A percentile compares a stretch with the other conserved stretches of the same genome.
These are phyloP conservation scores for Trochalopteron elliotii DNA, from an alignment of 2,113 vertebrate genomes.

Conservation along the genomic window DNA sequence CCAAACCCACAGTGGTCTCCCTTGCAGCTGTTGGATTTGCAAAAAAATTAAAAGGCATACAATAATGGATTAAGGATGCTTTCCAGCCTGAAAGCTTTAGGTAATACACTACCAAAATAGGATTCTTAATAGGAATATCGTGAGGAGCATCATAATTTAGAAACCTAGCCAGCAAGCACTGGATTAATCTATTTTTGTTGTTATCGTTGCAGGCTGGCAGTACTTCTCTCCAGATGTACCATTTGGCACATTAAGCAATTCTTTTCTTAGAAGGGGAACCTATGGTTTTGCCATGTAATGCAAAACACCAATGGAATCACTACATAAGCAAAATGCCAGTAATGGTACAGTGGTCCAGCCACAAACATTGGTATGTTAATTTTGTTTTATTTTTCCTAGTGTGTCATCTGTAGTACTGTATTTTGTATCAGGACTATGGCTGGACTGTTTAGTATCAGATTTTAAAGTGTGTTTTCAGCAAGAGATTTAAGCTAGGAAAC, in stretches of 20 bases:
- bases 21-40: slow-evolving; percentile 48
- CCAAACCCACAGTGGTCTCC: slow-evolving; percentile 69
- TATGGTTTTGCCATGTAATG: slow-evolving; percentile 71
- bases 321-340: slow-evolving; percentile 90
- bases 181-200: slow-evolving; percentile 25
- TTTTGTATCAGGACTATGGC: slow-evolving; percentile 48
- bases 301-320: slow-evolving; percentile 87
- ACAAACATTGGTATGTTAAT: slow-evolving; percentile 84
- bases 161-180: slow-evolving; percentile 38
- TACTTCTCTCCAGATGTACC: slow-evolving; percentile 80
- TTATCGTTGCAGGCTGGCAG: slow-evolving; percentile 72
- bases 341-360: slow-evolving; percentile 83
- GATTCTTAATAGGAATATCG: slow-evolving; percentile 63
- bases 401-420: slow-evolving; percentile 64
- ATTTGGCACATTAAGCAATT: slow-evolving; percentile 76
- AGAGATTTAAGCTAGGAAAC: background rate
- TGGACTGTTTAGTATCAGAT: slow-evolving; percentile 44
- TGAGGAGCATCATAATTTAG: slow-evolving; percentile 72
- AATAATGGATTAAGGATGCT: slow-evolving; percentile 79
- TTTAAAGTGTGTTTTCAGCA: slow-evolving; percentile 28
- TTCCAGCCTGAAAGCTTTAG: slow-evolving; percentile 6
- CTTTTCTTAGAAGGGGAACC: slow-evolving; percentile 72
- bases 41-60: slow-evolving; percentile 64
- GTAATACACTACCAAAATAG: slow-evolving; percentile 37
- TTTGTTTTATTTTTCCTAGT: slow-evolving; percentile 83